A percentile compares a stretch with the other conserved stretches of the same genome.
These are phyloP conservation scores for Hystrix brachyura DNA, from an alignment of 2,113 vertebrate species.

Conservation along the genomic window DNA sequence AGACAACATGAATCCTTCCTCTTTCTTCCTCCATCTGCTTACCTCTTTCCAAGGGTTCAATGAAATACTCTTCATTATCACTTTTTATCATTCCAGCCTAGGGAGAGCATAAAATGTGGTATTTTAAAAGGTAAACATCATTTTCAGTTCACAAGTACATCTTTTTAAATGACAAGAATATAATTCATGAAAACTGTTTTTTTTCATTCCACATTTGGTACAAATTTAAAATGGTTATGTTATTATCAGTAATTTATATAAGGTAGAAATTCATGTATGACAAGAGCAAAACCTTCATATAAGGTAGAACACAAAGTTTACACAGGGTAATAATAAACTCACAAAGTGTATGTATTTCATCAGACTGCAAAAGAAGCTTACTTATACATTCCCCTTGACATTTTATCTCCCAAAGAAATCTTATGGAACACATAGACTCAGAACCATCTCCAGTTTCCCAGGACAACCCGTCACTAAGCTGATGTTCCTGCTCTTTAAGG, in stretches of 20 bases:
- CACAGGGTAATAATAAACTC: neutral
- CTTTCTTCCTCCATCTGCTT: conserved; percentile 95
- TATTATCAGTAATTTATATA: neutral
- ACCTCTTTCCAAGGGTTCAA: conserved; percentile 97
- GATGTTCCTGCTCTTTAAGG: neutral
- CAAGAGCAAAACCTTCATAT: conserved; percentile 3
- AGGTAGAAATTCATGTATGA: neutral
- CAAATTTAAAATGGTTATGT: conserved; percentile 22
- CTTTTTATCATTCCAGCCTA: conserved; percentile 99
- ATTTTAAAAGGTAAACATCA: neutral
- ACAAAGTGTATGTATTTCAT: neutral
- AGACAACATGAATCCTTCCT: conserved; percentile 96
- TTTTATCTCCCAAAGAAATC: conserved; percentile 31
- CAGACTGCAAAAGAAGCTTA: neutral
- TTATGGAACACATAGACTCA: neutral
- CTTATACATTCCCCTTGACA: neutral
- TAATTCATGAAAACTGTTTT: neutral
- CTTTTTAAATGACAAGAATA: conserved; percentile 19
- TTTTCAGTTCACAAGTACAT: neutral
- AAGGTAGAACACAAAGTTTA: neutral
- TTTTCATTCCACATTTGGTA: conserved; percentile 16
- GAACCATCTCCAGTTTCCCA: neutral
- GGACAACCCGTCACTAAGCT: neutral
- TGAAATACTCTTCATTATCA: conserved; percentile 96
- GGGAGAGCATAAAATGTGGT: conserved; percentile 66